phyloP scores from a whole-genome alignment of 2,888 invertebrate species.

The Chorisops tibialis region DNA sequence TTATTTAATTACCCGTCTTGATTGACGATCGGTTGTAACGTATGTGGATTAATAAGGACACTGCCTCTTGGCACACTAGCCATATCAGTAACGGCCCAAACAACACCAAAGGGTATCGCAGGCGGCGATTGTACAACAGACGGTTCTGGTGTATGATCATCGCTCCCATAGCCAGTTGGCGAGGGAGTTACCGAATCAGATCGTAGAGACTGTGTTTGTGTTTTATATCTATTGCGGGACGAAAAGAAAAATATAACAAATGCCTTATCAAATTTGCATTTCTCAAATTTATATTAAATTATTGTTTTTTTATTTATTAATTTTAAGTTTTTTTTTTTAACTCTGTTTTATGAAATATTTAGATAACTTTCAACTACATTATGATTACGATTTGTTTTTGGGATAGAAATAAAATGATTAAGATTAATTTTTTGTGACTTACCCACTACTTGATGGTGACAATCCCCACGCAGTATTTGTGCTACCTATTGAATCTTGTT shows the following conservation, averaged over 20 bases:
- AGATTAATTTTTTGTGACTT: slow-evolving; percentile 28
- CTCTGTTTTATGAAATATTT: slow-evolving; percentile 28
- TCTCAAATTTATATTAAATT: not conserved
- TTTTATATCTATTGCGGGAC: slow-evolving; percentile 48
- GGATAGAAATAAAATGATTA: too few relatives aligned
- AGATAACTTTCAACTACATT: slow-evolving; percentile 30
- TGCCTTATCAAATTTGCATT: slow-evolving; percentile 1
- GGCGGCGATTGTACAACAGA: slow-evolving; percentile 42
- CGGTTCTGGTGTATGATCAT: slow-evolving; percentile 50
- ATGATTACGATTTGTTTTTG: too few relatives aligned
- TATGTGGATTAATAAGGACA: slow-evolving; percentile 78
- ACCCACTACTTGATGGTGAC: slow-evolving; percentile 53
- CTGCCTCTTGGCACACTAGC: slow-evolving; percentile 83
- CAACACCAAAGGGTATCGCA: slow-evolving; percentile 52
- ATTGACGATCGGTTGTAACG: slow-evolving; percentile 53
- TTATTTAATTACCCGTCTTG: slow-evolving; percentile 52
- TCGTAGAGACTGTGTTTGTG: slow-evolving; percentile 52
- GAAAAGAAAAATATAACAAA: slow-evolving; percentile 18
- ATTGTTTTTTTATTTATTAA: slow-evolving; percentile 25
- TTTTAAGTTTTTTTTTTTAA: slow-evolving; percentile 29
- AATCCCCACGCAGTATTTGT: slow-evolving; percentile 50
- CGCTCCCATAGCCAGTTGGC: slow-evolving; percentile 61
- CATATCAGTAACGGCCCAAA: slow-evolving; percentile 87
- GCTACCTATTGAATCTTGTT: slow-evolving; percentile 58
- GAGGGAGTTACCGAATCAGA: slow-evolving; percentile 77